phyloP scores from a whole-genome alignment of 2,797 vertebrate genomes.

The Podargus strigoides region DNA sequence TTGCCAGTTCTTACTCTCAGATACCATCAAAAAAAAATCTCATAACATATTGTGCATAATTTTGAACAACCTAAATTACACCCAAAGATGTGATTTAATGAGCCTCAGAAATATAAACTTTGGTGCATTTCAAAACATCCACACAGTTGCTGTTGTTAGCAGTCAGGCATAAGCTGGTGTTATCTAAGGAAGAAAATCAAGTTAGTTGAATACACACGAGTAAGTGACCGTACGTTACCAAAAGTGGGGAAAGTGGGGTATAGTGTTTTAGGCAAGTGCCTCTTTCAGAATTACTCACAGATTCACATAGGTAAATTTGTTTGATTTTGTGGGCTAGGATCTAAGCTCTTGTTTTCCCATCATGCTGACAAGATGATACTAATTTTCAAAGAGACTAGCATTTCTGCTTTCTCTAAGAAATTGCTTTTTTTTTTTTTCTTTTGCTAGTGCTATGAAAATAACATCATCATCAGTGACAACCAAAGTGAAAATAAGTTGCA shows the following conservation, averaged over 20 bases:
- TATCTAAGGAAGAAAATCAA: not conserved
- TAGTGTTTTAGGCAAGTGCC: not conserved
- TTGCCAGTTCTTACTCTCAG: not conserved
- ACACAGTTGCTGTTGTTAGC: not conserved
- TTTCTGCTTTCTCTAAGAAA: not conserved
- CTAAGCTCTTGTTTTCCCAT: slow-evolving; percentile 11
- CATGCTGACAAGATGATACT: not conserved
- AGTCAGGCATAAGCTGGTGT: not conserved
- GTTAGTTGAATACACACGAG: not conserved
- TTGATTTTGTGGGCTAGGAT: not conserved
- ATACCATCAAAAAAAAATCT: not conserved
- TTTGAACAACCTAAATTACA: not conserved
- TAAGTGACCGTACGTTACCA: not conserved
- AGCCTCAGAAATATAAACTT: slow-evolving; percentile 14
- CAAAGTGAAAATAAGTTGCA: not conserved
- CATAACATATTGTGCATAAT: not conserved
- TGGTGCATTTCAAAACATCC: not conserved
- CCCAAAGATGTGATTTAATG: not conserved
- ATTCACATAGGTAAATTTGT: not conserved
- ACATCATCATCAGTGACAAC: not conserved
- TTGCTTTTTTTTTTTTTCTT: not conserved
- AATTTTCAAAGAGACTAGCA: not conserved
- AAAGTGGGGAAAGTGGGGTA: not conserved
- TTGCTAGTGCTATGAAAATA: not conserved
- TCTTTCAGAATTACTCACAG: not conserved